Evolutionary conservation across 2,888 invertebrate species (phyloP).

Genomic region (Drosophila paracracens): DNA sequence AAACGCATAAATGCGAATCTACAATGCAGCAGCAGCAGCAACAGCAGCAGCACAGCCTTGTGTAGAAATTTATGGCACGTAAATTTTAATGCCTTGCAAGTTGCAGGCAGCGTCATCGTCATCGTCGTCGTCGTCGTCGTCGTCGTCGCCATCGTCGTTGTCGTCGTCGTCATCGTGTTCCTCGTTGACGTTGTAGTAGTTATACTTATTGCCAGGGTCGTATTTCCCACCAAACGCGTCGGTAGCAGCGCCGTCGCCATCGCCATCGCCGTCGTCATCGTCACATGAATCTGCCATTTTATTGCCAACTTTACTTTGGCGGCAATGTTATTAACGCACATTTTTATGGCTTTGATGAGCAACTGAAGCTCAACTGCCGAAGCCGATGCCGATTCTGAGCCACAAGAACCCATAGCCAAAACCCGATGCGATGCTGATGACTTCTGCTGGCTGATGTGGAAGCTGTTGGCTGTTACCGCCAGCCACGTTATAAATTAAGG

Average conservation of each 20-base stretch:
- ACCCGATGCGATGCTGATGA: constrained; percentile 7
- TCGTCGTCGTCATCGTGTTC: constrained; percentile 19
- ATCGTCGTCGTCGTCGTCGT: constrained; percentile 14
- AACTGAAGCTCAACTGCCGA: constrained; percentile 44
- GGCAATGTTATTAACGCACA: constrained; percentile 81
- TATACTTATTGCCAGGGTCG: constrained; percentile 48
- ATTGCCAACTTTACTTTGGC: constrained; percentile 80
- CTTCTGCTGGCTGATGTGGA: constrained; percentile 14
- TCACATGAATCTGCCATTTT: constrained; percentile 82
- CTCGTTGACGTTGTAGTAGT: constrained; percentile 23
- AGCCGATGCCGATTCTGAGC: not conserved
- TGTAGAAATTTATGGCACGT: constrained; percentile 80
- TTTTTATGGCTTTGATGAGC: constrained; percentile 72
- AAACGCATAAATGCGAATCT: constrained; percentile 80
- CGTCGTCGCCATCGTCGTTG: constrained; percentile 16
- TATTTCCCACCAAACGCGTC: constrained; percentile 70
- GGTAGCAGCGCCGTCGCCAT: constrained; percentile 58
- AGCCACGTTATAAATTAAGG: constrained; percentile 62
- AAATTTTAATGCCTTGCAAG: constrained; percentile 75
- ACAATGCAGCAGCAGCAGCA: constrained; percentile 52
- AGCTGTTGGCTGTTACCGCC: constrained; percentile 32
- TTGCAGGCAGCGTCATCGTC: constrained; percentile 43
- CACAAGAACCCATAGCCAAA: constrained; percentile 3
- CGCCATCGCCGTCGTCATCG: constrained; percentile 53
- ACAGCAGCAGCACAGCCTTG: constrained; percentile 61